A percentile compares a stretch with the other conserved stretches of the same genome.
phyloP scores from a whole-genome alignment of 2,113 vertebrate genomes.

The Etheostoma cragini region DNA sequence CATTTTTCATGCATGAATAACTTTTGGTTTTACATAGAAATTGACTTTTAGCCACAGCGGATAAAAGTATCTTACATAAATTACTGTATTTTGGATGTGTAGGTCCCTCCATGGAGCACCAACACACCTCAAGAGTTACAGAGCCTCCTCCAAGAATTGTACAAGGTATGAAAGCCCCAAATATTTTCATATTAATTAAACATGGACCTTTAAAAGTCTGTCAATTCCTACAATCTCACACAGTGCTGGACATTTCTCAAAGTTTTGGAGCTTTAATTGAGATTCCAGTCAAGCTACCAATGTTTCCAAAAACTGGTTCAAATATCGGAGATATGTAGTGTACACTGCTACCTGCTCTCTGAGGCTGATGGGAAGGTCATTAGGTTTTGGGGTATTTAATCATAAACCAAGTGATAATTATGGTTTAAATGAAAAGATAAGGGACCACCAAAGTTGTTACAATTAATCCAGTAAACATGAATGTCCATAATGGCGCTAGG shows the following conservation, averaged over 20 bases:
- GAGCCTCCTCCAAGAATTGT: conserved; percentile 74
- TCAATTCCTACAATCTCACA: neutral
- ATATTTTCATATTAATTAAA: neutral
- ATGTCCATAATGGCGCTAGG: too few species aligned
- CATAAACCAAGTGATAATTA: neutral
- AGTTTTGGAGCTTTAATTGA: neutral
- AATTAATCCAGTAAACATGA: too few species aligned
- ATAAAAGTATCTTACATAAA: neutral
- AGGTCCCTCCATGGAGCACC: conserved; percentile 83
- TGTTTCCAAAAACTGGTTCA: neutral
- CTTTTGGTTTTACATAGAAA: neutral
- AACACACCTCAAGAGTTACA: conserved; percentile 79
- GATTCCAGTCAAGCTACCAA: neutral
- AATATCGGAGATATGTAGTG: neutral
- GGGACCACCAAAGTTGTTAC: neutral
- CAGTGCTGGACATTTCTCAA: neutral
- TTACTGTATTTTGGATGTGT: neutral
- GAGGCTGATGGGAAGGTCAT: neutral
- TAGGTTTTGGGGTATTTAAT: neutral
- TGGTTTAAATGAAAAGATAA: neutral
- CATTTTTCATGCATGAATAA: neutral
- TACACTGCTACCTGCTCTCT: neutral
- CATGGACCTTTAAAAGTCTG: neutral
- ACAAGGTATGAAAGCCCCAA: conserved; percentile 69
- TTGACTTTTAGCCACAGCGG: neutral